These are phyloP conservation scores for Alentia gelatinosa DNA, from an alignment of 2,888 invertebrate species.

Conservation along the genomic window DNA sequence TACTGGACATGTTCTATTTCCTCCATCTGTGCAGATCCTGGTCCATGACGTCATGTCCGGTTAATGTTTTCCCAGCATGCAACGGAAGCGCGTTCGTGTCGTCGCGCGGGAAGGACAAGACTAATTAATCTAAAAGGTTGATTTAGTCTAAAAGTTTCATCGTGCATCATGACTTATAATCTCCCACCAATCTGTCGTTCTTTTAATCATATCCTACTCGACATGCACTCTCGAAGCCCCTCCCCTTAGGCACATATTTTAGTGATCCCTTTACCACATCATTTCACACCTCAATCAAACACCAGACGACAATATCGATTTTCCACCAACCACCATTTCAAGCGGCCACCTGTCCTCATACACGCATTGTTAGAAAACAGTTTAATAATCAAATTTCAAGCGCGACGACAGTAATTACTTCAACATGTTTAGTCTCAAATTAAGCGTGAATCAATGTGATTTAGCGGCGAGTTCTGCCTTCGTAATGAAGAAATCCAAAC, in stretches of 20 bases:
- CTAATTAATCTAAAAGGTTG: conserved; percentile 28
- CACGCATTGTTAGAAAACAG: background rate
- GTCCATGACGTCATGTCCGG: conserved; percentile 13
- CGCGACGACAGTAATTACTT: background rate
- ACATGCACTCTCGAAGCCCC: background rate
- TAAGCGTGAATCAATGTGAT: background rate
- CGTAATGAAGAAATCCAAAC: background rate
- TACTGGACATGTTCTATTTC: no score
- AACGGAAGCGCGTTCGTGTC: conserved; percentile 14
- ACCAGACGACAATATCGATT: background rate
- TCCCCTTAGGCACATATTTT: background rate
- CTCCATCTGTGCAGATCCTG: no score
- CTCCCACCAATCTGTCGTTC: background rate
- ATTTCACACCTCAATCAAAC: background rate
- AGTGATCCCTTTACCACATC: background rate
- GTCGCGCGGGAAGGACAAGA: background rate
- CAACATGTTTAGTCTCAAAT: background rate
- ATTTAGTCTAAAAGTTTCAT: background rate
- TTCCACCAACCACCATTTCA: background rate
- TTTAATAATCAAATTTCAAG: background rate
- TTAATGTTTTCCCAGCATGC: background rate
- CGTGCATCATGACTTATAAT: background rate
- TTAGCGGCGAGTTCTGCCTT: background rate
- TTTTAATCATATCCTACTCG: background rate
- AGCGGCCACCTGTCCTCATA: background rate